Percentiles rank a stretch among this genome's conserved stretches.
Conservation (phyloP, 1,140 invertebrate genomes). For the Zaprionus gabonicus region DNA sequence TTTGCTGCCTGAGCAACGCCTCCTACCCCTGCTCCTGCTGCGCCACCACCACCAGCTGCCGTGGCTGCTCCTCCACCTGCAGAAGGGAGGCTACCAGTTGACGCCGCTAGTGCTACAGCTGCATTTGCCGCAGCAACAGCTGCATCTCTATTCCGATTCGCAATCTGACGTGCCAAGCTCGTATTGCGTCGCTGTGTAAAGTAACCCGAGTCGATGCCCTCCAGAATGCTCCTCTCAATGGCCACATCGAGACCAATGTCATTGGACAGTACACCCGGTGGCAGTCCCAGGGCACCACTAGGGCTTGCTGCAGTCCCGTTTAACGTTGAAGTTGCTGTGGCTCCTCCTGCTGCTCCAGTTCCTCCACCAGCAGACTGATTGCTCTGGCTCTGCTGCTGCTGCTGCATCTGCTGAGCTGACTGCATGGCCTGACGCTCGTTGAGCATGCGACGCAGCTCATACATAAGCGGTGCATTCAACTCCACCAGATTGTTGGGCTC, state of each 20-base stretch:
- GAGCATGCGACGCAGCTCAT: conserved; percentile 6
- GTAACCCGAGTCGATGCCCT: background rate
- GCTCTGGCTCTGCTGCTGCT: background rate
- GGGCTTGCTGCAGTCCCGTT: background rate
- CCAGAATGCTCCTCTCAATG: conserved; percentile 47
- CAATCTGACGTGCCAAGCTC: background rate
- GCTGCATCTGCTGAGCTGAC: conserved; percentile 5
- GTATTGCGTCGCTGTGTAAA: background rate
- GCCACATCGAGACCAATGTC: conserved; percentile 40
- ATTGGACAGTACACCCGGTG: background rate
- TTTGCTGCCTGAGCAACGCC: background rate
- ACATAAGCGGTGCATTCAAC: background rate
- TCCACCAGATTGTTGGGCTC: background rate
- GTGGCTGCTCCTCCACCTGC: background rate
- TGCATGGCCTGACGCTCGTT: background rate
- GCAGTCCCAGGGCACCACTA: background rate
- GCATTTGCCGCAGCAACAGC: background rate
- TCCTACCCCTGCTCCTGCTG: background rate
- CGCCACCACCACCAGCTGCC: background rate
- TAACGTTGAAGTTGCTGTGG: background rate
- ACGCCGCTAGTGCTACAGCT: background rate
- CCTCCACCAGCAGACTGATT: background rate
- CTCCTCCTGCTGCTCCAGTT: background rate
- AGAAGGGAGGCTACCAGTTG: too few relatives aligned
- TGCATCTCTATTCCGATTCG: background rate